Evolutionary conservation across 1,140 invertebrate genomes (phyloP).

Genomic region (Drosophila equinoxialis): DNA sequence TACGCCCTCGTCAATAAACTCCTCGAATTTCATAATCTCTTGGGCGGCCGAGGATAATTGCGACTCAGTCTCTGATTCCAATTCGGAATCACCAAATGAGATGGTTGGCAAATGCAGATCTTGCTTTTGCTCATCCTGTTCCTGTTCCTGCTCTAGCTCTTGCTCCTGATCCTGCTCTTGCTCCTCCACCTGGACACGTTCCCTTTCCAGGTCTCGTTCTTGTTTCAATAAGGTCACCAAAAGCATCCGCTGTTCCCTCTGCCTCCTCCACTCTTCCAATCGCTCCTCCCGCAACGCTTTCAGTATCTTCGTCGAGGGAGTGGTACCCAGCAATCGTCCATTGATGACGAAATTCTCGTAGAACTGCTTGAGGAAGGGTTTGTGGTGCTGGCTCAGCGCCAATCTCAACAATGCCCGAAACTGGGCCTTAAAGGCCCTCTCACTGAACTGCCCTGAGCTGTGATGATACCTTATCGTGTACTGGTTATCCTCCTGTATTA

Average conservation of each 20-base stretch:
- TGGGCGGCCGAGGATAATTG: conserved; percentile 75
- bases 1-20: conserved; percentile 77
- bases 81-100: conserved; percentile 67
- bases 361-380: conserved; percentile 77
- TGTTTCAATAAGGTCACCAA: conserved; percentile 44
- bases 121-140: conserved; percentile 42
- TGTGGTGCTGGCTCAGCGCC: conserved; percentile 71
- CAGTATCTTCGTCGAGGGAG: conserved; percentile 62
- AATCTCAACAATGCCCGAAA: conserved; percentile 68
- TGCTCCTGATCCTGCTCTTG: conserved; percentile 45
- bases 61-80: conserved; percentile 77
- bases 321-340: conserved; percentile 69
- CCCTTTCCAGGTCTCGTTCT: conserved; percentile 25
- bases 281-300: conserved; percentile 66
- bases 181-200: conserved; percentile 33
- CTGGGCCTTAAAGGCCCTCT: conserved; percentile 74
- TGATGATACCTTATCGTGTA: conserved; percentile 76
- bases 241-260: conserved; percentile 48
- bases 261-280: conserved; percentile 69
- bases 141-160: conserved; percentile 21
- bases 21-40: conserved; percentile 81
- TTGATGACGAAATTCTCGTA: conserved; percentile 74
- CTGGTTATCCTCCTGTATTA: conserved; percentile 73
- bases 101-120: conserved; percentile 56
- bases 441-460: conserved; percentile 78